Evolutionary conservation across 2,113 vertebrate genomes (phyloP), one percentile per base, ranked within the genome.

Genomic region (Trinectes maculatus): DNA sequence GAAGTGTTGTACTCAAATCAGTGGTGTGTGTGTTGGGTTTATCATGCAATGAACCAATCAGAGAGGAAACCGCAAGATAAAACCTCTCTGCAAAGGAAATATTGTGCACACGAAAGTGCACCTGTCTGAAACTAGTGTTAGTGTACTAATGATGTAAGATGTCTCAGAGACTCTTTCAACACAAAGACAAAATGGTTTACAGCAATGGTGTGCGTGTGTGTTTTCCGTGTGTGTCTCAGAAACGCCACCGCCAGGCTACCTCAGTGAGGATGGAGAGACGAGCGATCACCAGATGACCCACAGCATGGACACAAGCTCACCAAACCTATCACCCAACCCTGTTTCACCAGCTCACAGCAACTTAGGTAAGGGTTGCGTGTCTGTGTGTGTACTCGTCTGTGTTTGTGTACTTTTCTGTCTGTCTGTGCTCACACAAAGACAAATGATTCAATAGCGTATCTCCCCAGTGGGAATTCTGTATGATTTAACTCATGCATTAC

Each of bases 211-310:
- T 56, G 34, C 37, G 13, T 64, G 16, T 58, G 16, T 60, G 9
- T 46, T 12, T 19, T n/a, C n/a, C n/a, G 16, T 28, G 8, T 83
- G 40, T 63, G 63, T 79, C 87, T 65, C 80, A 99, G 98, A 99
- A 91, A 99, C 98, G 26, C 98, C 98, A 1, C 98, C 98, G 52
- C 97, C 98, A 1, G 98, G 98, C 68, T 99, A 99, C 89, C 89
- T 99, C 89, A 99, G 98, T 75, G 98, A 99, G 90, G 98, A 99
- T 96, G 98, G 98, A 72, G 98, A 99, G 90, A 96, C 96, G 72
- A 99, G 96, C 31, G 98, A 99, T 88, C 96, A 96, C 82, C 96
- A 97, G 92, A 96, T 99, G 96, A 98, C 95, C 87, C 97, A 96
- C 88, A 98, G 96, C 89, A 98, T 99, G 96, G 98, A 99, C 77